phyloP scores from a whole-genome alignment of 2,113 vertebrate species.

The Cyphomyrus discorhynchus region DNA sequence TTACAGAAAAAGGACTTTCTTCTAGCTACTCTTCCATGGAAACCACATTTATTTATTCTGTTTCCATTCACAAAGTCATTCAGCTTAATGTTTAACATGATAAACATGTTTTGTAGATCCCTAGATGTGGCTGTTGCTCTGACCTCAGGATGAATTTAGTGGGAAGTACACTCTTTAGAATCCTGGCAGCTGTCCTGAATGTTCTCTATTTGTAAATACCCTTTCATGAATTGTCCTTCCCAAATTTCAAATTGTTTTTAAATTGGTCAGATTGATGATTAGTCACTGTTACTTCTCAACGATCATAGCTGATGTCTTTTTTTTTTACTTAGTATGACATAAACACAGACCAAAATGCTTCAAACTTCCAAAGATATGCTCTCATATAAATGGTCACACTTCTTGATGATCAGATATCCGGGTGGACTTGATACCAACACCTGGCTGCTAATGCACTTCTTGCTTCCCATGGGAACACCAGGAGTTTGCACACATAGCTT shows the following conservation, averaged over 20 bases:
- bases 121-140: neutral
- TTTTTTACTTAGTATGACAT: neutral
- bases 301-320: neutral
- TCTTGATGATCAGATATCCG: neutral
- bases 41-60: neutral
- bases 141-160: neutral
- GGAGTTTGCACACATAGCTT: neutral
- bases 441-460: neutral
- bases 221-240: neutral
- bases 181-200: neutral
- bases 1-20: neutral
- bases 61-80: neutral
- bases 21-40: neutral
- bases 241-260: neutral
- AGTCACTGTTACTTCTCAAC: neutral
- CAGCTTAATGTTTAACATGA: neutral
- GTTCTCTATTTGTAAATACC: neutral
- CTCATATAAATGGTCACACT: neutral
- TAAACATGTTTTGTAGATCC: neutral
- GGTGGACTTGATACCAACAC: neutral
- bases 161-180: neutral
- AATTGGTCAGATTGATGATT: neutral
- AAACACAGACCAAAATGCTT: neutral
- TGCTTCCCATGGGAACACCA: neutral
- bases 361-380: neutral